Evolutionary conservation across 2,113 vertebrate genomes (phyloP), one percentile per base, ranked within the genome.

Genomic region (Poeciliopsis turrubarensis): DNA sequence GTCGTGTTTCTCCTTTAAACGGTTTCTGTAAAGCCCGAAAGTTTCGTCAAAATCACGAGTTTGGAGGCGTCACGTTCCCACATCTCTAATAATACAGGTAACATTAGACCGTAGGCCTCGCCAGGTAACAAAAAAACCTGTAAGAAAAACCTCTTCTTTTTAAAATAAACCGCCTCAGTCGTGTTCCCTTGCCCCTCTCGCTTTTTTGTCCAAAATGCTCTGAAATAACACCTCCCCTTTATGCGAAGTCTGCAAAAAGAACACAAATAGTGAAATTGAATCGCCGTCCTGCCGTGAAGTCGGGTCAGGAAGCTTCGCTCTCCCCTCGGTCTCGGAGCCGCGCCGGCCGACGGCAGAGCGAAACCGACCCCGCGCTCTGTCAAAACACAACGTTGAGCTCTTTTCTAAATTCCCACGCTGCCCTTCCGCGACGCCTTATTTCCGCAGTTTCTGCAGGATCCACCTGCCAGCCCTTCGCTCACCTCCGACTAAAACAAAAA

Each of bases 291-390:
- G 65, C 34, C 70, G 68, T 78, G 83, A 72, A 41, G 31, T 5
- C 79, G 60, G 83, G 60, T 1, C 67, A 77, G 74, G 72, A 80
- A 80, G 74, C 75, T 37, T 79, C 65, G 14, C 37, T 81, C 65
- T 60, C 27, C 19, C 63, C 66, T 83, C 70, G 0, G 2, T 10
- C 66, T 47, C 29, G 2, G 15, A 67, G 68, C 77, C 12, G 77
- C 72, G 68, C 72, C 66, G 66, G 65, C 83, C 65, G 74, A 79
- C 66, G 1, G 60, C 60, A 37, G 61, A 70, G 77, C 80, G 60
- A 74, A 86, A 67, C 65, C n/a, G 65, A 70, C 8, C 39, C 74
- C 51, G 72, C 73, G 31, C 31, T n/a, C 68, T 70, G 77, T 87
- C 82, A 78, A 75, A 74, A 70, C 70, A 73, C 57, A 74, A 62